Conservation (phyloP, 2,113 vertebrate genomes). For the Pseudois nayaur region DNA sequence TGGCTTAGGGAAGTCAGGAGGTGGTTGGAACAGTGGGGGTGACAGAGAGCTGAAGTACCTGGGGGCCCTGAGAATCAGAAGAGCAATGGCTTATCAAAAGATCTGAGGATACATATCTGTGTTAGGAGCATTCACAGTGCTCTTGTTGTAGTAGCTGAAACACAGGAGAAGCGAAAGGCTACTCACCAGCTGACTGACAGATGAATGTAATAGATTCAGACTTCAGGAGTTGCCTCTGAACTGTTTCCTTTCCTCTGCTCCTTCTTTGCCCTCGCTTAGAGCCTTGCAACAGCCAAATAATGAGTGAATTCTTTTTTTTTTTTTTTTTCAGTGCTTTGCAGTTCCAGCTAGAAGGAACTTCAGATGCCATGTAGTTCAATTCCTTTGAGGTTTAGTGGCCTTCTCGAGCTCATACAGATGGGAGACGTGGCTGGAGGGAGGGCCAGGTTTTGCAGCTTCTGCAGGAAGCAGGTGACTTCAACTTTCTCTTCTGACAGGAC, state of each 20-base stretch:
- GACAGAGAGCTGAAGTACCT: not conserved
- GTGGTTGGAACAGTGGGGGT: fast-evolving
- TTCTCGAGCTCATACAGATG: not conserved
- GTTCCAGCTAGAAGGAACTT: not conserved
- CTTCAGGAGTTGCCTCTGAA: not conserved
- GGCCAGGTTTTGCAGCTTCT: not conserved
- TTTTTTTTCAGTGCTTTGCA: not conserved
- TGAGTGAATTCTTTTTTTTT: not conserved
- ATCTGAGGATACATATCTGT: not conserved
- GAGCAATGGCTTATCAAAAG: not conserved
- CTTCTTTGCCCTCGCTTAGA: not conserved
- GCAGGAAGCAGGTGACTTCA: not conserved
- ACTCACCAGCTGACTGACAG: fast-evolving
- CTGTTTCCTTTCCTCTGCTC: not conserved
- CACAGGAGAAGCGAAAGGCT: not conserved
- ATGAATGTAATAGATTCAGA: not conserved
- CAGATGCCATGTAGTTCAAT: fast-evolving
- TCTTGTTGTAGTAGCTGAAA: not conserved
- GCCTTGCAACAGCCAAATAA: not conserved
- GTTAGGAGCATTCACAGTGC: not conserved
- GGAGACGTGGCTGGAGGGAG: not conserved
- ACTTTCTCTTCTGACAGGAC: constrained; percentile 45
- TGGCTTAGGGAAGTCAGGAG: not conserved
- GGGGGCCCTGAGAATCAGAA: not conserved
- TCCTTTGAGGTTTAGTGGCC: not conserved